These are phyloP conservation scores for Danionella dracula DNA, from an alignment of 2,797 vertebrate species.

Conservation along the genomic window DNA sequence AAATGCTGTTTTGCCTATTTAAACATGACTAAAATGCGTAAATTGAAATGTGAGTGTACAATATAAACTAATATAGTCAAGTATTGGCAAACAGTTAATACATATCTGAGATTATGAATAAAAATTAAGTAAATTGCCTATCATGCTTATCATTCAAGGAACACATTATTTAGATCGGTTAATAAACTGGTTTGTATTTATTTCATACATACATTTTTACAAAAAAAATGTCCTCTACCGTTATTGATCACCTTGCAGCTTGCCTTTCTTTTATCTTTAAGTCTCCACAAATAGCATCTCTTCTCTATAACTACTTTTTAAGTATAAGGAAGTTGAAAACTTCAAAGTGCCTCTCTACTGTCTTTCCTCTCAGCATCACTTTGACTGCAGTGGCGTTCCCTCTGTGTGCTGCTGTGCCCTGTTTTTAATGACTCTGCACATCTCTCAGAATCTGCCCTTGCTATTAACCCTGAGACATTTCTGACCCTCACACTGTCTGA, in stretches of 20 bases:
- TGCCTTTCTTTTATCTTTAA: neutral
- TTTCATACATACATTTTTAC: neutral
- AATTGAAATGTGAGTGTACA: too few species aligned
- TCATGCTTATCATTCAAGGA: too few species aligned
- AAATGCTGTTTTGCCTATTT: too few species aligned
- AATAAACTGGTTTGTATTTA: too few species aligned
- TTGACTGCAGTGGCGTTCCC: neutral
- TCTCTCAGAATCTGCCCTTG: slow-evolving; percentile 3
- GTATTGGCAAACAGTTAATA: too few species aligned
- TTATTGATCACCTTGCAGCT: neutral
- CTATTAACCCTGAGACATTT: slow-evolving; percentile 12
- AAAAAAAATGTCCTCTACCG: neutral
- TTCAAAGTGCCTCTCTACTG: neutral
- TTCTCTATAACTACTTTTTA: neutral
- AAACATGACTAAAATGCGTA: too few species aligned
- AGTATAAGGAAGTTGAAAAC: neutral
- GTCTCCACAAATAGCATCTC: neutral
- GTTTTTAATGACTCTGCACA: slow-evolving; percentile 21
- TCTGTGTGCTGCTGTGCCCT: slow-evolving; percentile 1
- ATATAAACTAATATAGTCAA: too few species aligned
- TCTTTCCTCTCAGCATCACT: neutral
- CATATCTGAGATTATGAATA: too few species aligned
- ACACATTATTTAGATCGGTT: too few species aligned
- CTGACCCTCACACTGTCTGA: slow-evolving; percentile 19
- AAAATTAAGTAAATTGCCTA: too few species aligned